A percentile compares a stretch with the other conserved stretches of the same genome.
Conservation (phyloP, 2,797 vertebrate genomes). For the Odontamblyopus rebecca region DNA sequence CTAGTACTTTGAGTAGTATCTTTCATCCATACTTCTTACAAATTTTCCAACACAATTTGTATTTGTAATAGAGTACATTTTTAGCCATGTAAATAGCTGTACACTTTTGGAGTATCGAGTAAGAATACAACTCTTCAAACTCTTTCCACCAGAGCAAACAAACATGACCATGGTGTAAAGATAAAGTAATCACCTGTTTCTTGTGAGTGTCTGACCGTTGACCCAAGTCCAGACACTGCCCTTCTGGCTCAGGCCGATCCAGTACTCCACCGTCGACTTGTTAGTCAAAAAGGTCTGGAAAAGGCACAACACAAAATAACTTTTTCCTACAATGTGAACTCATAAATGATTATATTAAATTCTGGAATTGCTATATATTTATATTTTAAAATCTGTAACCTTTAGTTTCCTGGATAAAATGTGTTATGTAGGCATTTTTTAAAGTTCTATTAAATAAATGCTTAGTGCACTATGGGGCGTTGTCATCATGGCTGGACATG, state of each 20-base stretch:
- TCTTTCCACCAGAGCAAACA: not conserved
- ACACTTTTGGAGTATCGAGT: too few species aligned
- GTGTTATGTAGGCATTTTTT: not conserved
- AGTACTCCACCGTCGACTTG: constrained; percentile 52
- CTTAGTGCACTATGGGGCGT: too few species aligned
- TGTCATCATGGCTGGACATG: not conserved
- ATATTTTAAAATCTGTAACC: too few species aligned
- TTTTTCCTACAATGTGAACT: not conserved
- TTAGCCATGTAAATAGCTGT: too few species aligned
- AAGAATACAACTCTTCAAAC: not conserved
- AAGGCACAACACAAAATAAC: constrained; percentile 3
- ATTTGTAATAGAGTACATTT: too few species aligned
- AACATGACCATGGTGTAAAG: not conserved
- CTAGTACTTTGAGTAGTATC: too few species aligned
- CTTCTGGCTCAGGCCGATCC: constrained; percentile 69
- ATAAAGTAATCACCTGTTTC: not conserved
- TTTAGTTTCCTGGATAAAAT: not conserved
- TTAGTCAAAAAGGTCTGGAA: constrained; percentile 60
- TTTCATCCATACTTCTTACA: too few species aligned
- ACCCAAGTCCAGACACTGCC: constrained; percentile 64
- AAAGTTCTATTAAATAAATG: not conserved
- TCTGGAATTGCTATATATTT: too few species aligned
- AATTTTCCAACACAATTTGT: not conserved
- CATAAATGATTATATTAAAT: not conserved
- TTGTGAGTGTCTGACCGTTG: not conserved